Conservation (phyloP, 1,140 invertebrate genomes). For the Portunus trituberculatus region DNA sequence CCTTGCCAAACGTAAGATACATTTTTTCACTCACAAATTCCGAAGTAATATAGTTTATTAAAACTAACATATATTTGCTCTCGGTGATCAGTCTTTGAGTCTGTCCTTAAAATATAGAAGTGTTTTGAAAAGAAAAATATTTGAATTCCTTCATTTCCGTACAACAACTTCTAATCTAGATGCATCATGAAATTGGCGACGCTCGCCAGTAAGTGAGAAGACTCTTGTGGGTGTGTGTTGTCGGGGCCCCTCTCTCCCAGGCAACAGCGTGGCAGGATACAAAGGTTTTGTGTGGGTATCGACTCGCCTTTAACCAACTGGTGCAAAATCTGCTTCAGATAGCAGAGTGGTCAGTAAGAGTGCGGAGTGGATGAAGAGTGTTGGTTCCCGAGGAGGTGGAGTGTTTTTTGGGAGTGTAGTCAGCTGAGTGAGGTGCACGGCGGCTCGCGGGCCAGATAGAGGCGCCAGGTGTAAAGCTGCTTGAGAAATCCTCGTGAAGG, state of each 20-base stretch:
- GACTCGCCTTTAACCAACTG: background rate
- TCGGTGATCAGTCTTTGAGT: background rate
- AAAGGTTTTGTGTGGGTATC: constrained; percentile 69
- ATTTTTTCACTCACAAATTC: background rate
- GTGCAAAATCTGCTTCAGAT: background rate
- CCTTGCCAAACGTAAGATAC: background rate
- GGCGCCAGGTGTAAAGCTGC: background rate
- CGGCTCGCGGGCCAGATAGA: background rate
- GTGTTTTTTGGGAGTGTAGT: constrained; percentile 7
- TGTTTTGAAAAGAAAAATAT: background rate
- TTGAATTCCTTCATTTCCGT: constrained; percentile 54
- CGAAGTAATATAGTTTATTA: background rate
- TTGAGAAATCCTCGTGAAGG: background rate
- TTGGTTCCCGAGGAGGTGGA: constrained; percentile 35
- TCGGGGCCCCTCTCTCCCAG: constrained; percentile 59
- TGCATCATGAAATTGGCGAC: constrained; percentile 52
- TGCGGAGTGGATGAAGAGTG: background rate
- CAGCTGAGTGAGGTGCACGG: background rate
- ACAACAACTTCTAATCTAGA: background rate
- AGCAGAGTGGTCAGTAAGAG: background rate
- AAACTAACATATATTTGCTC: background rate
- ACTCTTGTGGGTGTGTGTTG: constrained; percentile 46
- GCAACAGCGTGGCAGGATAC: constrained; percentile 69
- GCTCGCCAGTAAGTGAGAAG: constrained; percentile 66
- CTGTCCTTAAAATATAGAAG: background rate